Evolutionary conservation across 2,888 invertebrate genomes (phyloP).

Genomic region (Ormyrus thymus): DNA sequence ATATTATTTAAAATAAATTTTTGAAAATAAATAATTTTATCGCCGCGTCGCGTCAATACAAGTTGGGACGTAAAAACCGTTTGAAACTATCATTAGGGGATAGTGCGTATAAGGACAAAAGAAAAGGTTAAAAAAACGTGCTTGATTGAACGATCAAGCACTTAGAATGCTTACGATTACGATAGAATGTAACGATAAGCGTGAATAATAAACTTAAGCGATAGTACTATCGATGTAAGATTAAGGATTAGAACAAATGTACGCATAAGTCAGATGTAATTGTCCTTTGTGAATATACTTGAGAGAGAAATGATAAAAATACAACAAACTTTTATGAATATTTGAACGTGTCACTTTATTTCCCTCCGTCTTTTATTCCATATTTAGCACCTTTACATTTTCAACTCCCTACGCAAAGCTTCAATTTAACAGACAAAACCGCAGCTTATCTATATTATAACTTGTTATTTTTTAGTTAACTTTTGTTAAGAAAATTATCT

Average conservation of each 20-base stretch:
- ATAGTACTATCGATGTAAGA: constrained; percentile 65
- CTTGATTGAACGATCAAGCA: constrained; percentile 63
- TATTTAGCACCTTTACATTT: background rate
- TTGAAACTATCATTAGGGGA: constrained; percentile 53
- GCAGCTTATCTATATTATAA: too few species aligned
- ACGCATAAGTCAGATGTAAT: constrained; percentile 72
- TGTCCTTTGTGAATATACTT: constrained; percentile 74
- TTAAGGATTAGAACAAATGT: constrained; percentile 58
- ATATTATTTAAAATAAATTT: constrained; percentile 49
- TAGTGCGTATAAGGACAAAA: constrained; percentile 51
- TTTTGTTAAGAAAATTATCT: too few species aligned
- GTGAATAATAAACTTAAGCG: constrained; percentile 70
- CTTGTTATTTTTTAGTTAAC: too few species aligned
- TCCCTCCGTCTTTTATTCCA: background rate
- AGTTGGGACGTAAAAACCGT: constrained; percentile 54
- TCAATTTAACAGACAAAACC: background rate
- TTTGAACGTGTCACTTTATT: constrained; percentile 33
- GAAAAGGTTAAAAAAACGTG: constrained; percentile 62
- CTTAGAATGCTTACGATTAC: constrained; percentile 68
- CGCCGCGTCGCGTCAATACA: constrained; percentile 56
- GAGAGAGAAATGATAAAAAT: constrained; percentile 73
- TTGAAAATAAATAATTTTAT: constrained; percentile 56
- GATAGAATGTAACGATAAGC: constrained; percentile 66
- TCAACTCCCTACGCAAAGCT: background rate
- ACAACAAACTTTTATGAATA: constrained; percentile 75